Percentiles rank a stretch among this genome's conserved stretches.
Conservation (phyloP, 2,797 vertebrate genomes). For the Sylvilagus floridanus region DNA sequence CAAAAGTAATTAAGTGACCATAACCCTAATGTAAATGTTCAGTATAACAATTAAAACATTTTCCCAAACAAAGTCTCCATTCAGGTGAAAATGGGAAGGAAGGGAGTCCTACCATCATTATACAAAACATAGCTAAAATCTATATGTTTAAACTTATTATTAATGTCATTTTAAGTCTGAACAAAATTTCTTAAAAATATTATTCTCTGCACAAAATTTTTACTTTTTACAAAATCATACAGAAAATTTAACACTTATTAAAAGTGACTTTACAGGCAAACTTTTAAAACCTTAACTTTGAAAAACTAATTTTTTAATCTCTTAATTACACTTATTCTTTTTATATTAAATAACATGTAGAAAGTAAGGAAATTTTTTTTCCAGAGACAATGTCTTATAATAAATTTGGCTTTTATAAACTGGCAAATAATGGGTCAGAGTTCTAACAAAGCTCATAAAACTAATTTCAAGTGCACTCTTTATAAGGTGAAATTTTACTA, state of each 20-base stretch:
- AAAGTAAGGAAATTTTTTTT: slow-evolving; percentile 44
- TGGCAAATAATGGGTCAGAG: slow-evolving; percentile 31
- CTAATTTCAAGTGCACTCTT: slow-evolving; percentile 63
- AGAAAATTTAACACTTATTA: slow-evolving; percentile 64
- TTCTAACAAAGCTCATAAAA: slow-evolving; percentile 78
- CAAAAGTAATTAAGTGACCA: slow-evolving; percentile 55
- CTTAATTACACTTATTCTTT: slow-evolving; percentile 71
- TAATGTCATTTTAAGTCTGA: slow-evolving; percentile 48
- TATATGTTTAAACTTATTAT: slow-evolving; percentile 42
- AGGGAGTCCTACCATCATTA: slow-evolving; percentile 19
- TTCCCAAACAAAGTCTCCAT: slow-evolving; percentile 64
- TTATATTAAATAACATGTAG: slow-evolving; percentile 66
- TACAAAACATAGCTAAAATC: slow-evolving; percentile 58
- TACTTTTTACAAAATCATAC: slow-evolving; percentile 67
- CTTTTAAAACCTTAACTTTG: slow-evolving; percentile 63
- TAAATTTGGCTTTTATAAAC: slow-evolving; percentile 61
- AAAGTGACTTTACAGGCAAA: slow-evolving; percentile 57
- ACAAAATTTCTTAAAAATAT: slow-evolving; percentile 68
- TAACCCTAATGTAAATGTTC: slow-evolving; percentile 51
- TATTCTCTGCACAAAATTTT: slow-evolving; percentile 74
- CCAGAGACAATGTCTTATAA: slow-evolving; percentile 66
- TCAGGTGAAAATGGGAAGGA: neutral
- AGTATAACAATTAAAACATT: slow-evolving; percentile 61
- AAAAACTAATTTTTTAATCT: slow-evolving; percentile 50
- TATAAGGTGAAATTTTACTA: slow-evolving; percentile 55